Evolutionary conservation across 2,113 vertebrate species (phyloP).

Genomic region (Oreochromis niloticus): DNA sequence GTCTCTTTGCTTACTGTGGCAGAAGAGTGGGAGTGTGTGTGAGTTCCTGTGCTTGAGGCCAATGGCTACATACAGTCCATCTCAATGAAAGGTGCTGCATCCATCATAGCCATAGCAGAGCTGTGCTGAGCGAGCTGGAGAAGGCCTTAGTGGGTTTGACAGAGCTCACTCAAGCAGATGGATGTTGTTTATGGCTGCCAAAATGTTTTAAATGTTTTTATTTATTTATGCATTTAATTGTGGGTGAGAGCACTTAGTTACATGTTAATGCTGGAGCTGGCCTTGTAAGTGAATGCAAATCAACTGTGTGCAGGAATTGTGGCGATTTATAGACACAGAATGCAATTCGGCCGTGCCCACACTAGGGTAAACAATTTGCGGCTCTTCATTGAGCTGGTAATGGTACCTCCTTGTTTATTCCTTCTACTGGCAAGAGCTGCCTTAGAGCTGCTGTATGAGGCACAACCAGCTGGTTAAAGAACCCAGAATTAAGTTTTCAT

Average conservation of each 20-base stretch:
- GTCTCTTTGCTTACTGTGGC: neutral
- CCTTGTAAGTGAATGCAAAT: neutral
- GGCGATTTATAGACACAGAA: neutral
- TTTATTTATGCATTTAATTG: slow-evolving; percentile 12
- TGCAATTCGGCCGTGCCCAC: neutral
- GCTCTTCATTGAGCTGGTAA: neutral
- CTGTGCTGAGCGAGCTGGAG: neutral
- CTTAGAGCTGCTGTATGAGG: accelerated
- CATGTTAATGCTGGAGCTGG: neutral
- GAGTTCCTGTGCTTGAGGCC: neutral
- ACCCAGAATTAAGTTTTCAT: neutral
- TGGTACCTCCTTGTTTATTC: neutral
- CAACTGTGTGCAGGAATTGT: neutral
- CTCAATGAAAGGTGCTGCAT: slow-evolving; percentile 30
- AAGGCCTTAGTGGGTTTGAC: neutral
- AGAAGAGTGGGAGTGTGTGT: neutral
- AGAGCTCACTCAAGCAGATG: neutral
- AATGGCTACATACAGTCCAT: neutral
- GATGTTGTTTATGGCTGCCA: neutral
- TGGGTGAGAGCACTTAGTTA: neutral
- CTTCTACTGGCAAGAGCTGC: neutral
- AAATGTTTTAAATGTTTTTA: neutral
- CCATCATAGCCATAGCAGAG: slow-evolving; percentile 1
- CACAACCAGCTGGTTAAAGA: neutral
- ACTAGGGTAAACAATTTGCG: neutral